phyloP scores from a whole-genome alignment of 2,888 invertebrate species.

The Oligia latruncula region DNA sequence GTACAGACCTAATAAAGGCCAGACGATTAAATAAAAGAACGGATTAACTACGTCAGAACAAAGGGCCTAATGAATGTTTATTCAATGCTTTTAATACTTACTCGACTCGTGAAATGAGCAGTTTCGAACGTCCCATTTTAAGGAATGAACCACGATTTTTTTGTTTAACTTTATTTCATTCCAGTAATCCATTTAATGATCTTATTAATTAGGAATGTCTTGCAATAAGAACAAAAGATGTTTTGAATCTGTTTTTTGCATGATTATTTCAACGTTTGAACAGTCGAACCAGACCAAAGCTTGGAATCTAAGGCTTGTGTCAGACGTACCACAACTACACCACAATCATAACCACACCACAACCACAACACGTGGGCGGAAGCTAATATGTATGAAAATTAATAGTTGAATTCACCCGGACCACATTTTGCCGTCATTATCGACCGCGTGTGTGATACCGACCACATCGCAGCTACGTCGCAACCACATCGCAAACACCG shows the following conservation, averaged over 20 bases:
- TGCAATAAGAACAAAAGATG: background rate
- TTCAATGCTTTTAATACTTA: constrained; percentile 58
- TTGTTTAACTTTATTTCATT: constrained; percentile 1
- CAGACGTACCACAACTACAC: too few relatives aligned
- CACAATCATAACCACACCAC: too few relatives aligned
- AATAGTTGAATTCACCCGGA: too few relatives aligned
- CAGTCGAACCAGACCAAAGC: constrained; percentile 7
- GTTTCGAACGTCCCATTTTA: constrained; percentile 16
- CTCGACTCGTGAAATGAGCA: constrained; percentile 36
- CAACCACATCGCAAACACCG: too few relatives aligned
- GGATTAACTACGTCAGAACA: constrained; percentile 65
- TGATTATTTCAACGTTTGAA: constrained; percentile 1
- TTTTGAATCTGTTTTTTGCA: background rate
- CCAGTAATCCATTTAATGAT: background rate
- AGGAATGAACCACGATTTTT: background rate
- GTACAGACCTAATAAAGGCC: constrained; percentile 67
- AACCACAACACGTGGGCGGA: too few relatives aligned
- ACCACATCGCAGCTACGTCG: too few relatives aligned
- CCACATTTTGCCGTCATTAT: too few relatives aligned
- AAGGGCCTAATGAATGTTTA: constrained; percentile 64
- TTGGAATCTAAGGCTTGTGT: constrained; percentile 1
- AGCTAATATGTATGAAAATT: too few relatives aligned
- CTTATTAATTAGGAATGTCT: background rate
- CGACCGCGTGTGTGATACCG: too few relatives aligned
- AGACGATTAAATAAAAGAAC: constrained; percentile 67